Evolutionary conservation across 2,113 vertebrate species (phyloP), one percentile per base, ranked within the genome.

Genomic region (Ia io): DNA sequence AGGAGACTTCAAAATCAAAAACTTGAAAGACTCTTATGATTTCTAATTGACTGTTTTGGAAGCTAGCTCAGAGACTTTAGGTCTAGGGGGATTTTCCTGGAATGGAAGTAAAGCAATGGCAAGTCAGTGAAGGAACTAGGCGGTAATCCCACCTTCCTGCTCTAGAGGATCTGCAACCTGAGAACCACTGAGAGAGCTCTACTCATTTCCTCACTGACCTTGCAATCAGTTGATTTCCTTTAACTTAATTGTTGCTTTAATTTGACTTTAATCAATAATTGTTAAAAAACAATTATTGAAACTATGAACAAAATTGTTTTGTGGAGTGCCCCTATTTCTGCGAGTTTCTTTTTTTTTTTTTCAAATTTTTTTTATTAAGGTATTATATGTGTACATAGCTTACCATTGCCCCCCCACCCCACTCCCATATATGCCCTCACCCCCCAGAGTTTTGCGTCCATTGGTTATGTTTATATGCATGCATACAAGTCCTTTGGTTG

Each of bases 1-100:
- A 86, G 83, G 37, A 93, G 40, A 91, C 67, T 95, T 95, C 85
- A 97, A 87, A 35, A 87, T 93, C 28, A 2, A 6, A 40, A 96
- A 91, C 76, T 90, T 97, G 11, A 93, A 88, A 94, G 89, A 90
- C 30, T 23, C 9, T 53, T 53, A n/a, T 35, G 69, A 88, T 89
- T 78, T 79, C 71, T 80, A 44, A 83, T 44, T 32, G 0, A 22
- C 89, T 85, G 42, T 93, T 95, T 86, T 76, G 88, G 70, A 90
- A 96, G 87, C 71, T 47, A 86, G 40, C 69, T 96, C 63, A 70
- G 84, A 79, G 47, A 51, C 92, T 95, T 92, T 90, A 59, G 94
- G 76, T 95, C 84, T 83, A 18, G 12, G 73, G 73, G 37, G 44
- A 53, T 80, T 91, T 79, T 17, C 16, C n/a, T 5, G 18, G 9